A percentile compares a stretch with the other conserved stretches of the same genome.
Conservation (phyloP, 2,113 vertebrate species). For the Rhagologus leucostigma region DNA sequence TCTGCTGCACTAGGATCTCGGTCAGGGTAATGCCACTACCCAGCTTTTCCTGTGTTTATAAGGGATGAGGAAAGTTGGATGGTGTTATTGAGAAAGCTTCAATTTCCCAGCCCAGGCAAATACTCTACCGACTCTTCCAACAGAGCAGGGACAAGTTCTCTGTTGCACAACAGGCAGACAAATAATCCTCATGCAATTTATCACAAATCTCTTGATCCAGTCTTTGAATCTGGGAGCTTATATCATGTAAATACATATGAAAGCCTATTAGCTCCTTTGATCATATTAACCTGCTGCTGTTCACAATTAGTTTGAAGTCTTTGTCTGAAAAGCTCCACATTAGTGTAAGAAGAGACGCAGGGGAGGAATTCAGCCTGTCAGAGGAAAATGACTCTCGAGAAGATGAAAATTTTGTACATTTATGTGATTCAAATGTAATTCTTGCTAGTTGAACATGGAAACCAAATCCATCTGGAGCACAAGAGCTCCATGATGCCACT, state of each 20-base stretch:
- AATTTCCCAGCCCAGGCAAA: not conserved
- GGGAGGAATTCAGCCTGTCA: slow-evolving; percentile 21
- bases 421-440: not conserved
- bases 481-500: not conserved
- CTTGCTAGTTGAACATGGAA: not conserved
- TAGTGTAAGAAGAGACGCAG: not conserved
- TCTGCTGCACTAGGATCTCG: fast-evolving
- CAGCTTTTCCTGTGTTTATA: not conserved
- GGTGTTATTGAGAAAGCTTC: not conserved
- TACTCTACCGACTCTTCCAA: not conserved
- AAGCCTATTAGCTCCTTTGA: slow-evolving; percentile 49
- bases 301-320: slow-evolving; percentile 38
- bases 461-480: not conserved
- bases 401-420: not conserved
- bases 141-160: not conserved
- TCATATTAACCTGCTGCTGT: slow-evolving; percentile 2
- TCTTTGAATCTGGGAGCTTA: not conserved
- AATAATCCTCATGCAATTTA: not conserved
- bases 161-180: not conserved
- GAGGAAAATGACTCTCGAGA: not conserved
- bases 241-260: not conserved
- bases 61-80: not conserved
- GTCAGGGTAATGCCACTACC: not conserved
- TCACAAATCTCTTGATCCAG: slow-evolving; percentile 1
- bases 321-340: slow-evolving; percentile 25